A percentile compares a stretch with the other conserved stretches of the same genome.
Evolutionary conservation across 2,888 invertebrate genomes (phyloP).

Genomic region (Orchesella flavescens): DNA sequence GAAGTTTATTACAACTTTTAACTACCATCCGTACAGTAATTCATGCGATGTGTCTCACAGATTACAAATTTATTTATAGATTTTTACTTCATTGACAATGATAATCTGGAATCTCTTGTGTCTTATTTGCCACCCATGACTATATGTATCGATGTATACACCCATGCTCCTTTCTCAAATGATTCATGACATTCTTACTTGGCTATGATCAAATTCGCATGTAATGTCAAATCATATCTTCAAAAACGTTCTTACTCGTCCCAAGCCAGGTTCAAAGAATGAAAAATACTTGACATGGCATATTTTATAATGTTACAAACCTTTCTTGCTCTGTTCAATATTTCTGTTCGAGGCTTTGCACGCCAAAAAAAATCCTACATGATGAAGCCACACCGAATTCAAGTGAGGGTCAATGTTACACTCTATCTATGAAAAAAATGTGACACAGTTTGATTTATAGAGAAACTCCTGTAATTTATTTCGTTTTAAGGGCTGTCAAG

Average conservation of each 20-base stretch:
- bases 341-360: too few relatives aligned
- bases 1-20: not conserved
- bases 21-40: not conserved
- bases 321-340: too few relatives aligned
- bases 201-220: conserved; percentile 32
- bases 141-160: too few relatives aligned
- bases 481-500: conserved; percentile 16
- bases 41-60: not conserved
- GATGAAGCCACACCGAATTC: not conserved
- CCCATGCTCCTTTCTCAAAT: not conserved
- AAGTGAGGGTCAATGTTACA: conserved; percentile 11
- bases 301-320: not conserved
- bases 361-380: not conserved
- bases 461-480: not conserved
- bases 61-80: conserved; percentile 46
- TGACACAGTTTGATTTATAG: not conserved
- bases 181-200: conserved; percentile 26
- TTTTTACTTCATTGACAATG: conserved; percentile 39
- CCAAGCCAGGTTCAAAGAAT: not conserved
- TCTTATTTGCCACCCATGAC: conserved; percentile 18
- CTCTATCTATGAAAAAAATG: not conserved
- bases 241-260: not conserved
- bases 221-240: conserved; percentile 25
- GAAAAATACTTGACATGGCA: not conserved
- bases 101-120: conserved; percentile 15